A percentile compares a stretch with the other conserved stretches of the same genome.
phyloP scores from a whole-genome alignment of 2,888 invertebrate species.

The Volucella bombylans region DNA sequence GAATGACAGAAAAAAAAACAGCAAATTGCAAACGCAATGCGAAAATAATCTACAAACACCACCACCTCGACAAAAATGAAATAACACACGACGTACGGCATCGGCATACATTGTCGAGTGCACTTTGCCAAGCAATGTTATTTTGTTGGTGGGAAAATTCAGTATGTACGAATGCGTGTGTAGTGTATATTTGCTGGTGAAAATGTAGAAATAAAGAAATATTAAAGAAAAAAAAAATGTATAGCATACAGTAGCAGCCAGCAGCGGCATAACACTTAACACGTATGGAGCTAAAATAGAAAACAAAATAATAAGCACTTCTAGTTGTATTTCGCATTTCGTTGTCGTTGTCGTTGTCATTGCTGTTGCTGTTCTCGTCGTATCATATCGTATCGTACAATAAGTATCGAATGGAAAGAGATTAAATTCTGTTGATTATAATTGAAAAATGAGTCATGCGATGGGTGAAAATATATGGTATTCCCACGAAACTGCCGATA shows the following conservation, averaged over 20 bases:
- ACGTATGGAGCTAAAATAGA: slow-evolving; percentile 36
- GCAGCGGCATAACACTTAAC: slow-evolving; percentile 31
- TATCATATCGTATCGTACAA: neutral
- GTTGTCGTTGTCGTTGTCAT: slow-evolving; percentile 8
- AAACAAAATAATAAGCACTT: slow-evolving; percentile 49
- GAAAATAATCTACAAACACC: slow-evolving; percentile 68
- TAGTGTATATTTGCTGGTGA: slow-evolving; percentile 7
- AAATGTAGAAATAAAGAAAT: neutral
- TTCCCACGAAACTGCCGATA: slow-evolving; percentile 50
- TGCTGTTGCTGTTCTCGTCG: neutral
- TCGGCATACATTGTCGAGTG: slow-evolving; percentile 51
- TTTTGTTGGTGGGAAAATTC: slow-evolving; percentile 27
- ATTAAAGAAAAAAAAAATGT: neutral
- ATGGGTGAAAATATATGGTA: slow-evolving; percentile 48
- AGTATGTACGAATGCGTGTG: slow-evolving; percentile 8
- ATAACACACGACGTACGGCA: slow-evolving; percentile 28
- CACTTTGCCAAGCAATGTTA: slow-evolving; percentile 64
- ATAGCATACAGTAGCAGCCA: slow-evolving; percentile 8
- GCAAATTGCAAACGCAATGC: slow-evolving; percentile 71
- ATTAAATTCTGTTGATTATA: slow-evolving; percentile 69
- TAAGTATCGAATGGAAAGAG: slow-evolving; percentile 51
- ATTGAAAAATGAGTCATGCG: slow-evolving; percentile 72
- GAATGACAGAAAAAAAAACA: slow-evolving; percentile 32
- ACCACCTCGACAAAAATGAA: slow-evolving; percentile 34
- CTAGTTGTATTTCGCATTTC: slow-evolving; percentile 6